Base-by-base conservation (phyloP, 2,797 vertebrate genomes). In the Notolepis coatsorum region DNA sequence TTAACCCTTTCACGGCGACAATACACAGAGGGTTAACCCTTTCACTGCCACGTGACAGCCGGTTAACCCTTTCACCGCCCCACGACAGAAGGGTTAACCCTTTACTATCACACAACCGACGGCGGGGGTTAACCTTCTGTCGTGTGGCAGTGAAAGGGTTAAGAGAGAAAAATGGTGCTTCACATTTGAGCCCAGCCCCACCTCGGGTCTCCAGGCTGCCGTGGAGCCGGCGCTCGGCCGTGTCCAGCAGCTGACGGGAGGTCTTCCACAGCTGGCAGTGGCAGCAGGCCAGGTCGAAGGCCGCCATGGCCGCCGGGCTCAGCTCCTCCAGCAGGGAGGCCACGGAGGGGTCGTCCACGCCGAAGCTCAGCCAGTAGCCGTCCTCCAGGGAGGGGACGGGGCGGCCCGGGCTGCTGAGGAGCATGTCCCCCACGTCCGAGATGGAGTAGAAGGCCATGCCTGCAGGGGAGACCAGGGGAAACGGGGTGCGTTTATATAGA, bases 371-470 rank as follows among this genome's bases (percentile, higher is more conserved):
- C 97, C 96, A 99, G 79, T 96, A 96, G 21, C 91, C 92, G 59
- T 98, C 97, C 84, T 97, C 95, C 47, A 98, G 86, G 0, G 89
- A 81, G 35, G 94, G 92, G 63, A 96, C 81, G 0, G 93, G 93
- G 43, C 89, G 92, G 80, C 89, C 89, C 0, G 95, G 84, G 45
- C 92, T 92, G 85, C 93, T 93, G 66, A 96, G 94, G 53, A 99
- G 92, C 48, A 95, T 95, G 76, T 98, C 96, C 0, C 95, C 96
- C 51, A 99, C 96, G 67, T 99, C 98, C 0, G 97, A 96, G 79
- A 99, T 95, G 54, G 98, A 98, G 85, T 98, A 99, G 87, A 98
- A 98, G 8, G 97, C 97, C 86, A 99, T 95, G 42, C 98, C 98
- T 99, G 73, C 38, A 72, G 41, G 21, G 17, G 37, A 21, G 25